These are phyloP conservation scores for Calosoma granatense DNA, from an alignment of 1,140 invertebrate genomes.

Conservation along the genomic window DNA sequence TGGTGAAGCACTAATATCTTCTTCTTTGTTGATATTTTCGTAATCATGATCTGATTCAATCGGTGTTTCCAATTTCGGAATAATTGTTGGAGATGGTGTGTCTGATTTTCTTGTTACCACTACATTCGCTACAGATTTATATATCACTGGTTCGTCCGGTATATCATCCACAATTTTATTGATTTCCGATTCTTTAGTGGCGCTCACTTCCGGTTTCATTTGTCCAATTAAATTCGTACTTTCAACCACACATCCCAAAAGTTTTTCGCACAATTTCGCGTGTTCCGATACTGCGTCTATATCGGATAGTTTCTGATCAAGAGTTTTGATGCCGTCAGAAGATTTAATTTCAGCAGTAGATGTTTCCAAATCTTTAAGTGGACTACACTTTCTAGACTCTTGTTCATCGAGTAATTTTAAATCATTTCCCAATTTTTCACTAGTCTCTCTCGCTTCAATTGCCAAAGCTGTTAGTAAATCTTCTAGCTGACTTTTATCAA, in stretches of 20 bases:
- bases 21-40: slow-evolving; percentile 23
- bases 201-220: slow-evolving; percentile 17
- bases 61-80: not conserved
- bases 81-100: not conserved
- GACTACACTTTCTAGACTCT: slow-evolving; percentile 1
- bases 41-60: slow-evolving; percentile 30
- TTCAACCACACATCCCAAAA: slow-evolving; percentile 34
- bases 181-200: slow-evolving; percentile 22
- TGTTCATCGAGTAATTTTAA: slow-evolving; percentile 17
- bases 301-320: slow-evolving; percentile 21
- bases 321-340: not conserved
- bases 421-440: slow-evolving; percentile 42
- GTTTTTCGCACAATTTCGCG: slow-evolving; percentile 36
- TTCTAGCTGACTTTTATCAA: slow-evolving; percentile 23
- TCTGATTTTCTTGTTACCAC: slow-evolving; percentile 17
- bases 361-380: not conserved
- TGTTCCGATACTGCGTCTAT: slow-evolving; percentile 36
- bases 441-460: slow-evolving; percentile 38
- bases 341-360: not conserved
- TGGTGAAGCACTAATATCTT: slow-evolving; percentile 19
- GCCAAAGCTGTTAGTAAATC: slow-evolving; percentile 27
- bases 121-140: slow-evolving; percentile 22
- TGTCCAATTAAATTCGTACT: slow-evolving; percentile 20
- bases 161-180: slow-evolving; percentile 18
- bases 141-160: slow-evolving; percentile 3